phyloP scores from a whole-genome alignment of 2,888 invertebrate genomes.

The Microctonus brassicae region DNA sequence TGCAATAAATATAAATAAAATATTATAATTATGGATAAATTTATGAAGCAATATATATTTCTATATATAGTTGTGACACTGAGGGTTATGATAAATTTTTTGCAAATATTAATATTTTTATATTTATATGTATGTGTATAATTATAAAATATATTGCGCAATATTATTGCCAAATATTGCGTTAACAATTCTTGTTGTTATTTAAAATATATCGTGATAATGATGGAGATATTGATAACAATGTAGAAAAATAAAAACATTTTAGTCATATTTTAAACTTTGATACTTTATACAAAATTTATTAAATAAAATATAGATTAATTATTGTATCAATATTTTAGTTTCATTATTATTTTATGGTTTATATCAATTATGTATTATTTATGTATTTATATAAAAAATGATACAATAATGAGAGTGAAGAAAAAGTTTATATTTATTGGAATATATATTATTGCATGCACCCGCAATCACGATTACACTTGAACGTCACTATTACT shows the following conservation, averaged over 20 bases:
- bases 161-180: background rate
- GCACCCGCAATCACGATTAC: slow-evolving; percentile 66
- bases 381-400: too few relatives aligned
- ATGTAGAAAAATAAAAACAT: too few relatives aligned
- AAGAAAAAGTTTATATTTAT: slow-evolving; percentile 7
- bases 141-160: background rate
- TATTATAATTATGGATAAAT: background rate
- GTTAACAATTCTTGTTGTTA: background rate
- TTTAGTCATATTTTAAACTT: too few relatives aligned
- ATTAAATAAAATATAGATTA: too few relatives aligned
- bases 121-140: too few relatives aligned
- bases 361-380: too few relatives aligned
- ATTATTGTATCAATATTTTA: too few relatives aligned
- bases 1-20: background rate
- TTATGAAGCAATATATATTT: background rate
- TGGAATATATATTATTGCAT: slow-evolving; percentile 45
- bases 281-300: too few relatives aligned
- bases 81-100: background rate
- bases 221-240: background rate
- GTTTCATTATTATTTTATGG: too few relatives aligned
- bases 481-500: slow-evolving; percentile 51
- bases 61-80: too few relatives aligned
- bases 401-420: background rate
- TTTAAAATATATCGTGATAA: background rate
- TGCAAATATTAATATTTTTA: background rate